phyloP scores from a whole-genome alignment of 1,140 invertebrate species.

The Artemia franciscana region DNA sequence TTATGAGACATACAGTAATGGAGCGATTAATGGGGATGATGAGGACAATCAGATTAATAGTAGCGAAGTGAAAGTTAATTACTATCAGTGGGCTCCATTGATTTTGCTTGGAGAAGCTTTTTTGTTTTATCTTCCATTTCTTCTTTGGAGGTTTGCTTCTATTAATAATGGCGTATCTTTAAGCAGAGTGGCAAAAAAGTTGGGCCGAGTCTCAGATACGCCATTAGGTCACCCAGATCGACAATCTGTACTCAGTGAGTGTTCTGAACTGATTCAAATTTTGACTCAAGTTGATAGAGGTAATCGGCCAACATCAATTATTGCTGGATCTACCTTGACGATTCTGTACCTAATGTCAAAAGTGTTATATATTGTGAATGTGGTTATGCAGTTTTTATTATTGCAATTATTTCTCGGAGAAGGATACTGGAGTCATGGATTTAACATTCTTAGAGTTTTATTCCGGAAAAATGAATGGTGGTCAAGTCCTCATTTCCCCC shows the following conservation, averaged over 20 bases:
- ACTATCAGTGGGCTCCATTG: slow-evolving; percentile 32
- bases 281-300: slow-evolving; percentile 19
- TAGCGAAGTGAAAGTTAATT: slow-evolving; percentile 20
- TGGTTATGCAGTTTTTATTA: slow-evolving; percentile 23
- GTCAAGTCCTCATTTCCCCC: slow-evolving; percentile 20
- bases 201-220: slow-evolving; percentile 18
- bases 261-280: slow-evolving; percentile 22
- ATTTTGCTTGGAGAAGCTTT: slow-evolving; percentile 28
- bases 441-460: slow-evolving; percentile 17
- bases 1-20: slow-evolving; percentile 17
- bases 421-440: slow-evolving; percentile 19
- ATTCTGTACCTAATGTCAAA: slow-evolving; percentile 23
- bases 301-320: slow-evolving; percentile 15
- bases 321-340: slow-evolving; percentile 22
- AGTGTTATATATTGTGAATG: slow-evolving; percentile 22
- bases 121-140: slow-evolving; percentile 29
- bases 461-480: slow-evolving; percentile 19
- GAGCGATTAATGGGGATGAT: slow-evolving; percentile 7
- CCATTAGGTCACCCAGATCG: slow-evolving; percentile 22
- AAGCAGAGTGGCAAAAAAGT: slow-evolving; percentile 19
- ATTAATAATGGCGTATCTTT: slow-evolving; percentile 21
- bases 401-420: slow-evolving; percentile 21
- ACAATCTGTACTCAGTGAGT: slow-evolving; percentile 20
- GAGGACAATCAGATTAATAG: slow-evolving; percentile 14
- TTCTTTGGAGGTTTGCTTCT: slow-evolving; percentile 26